Percentiles rank a stretch among this genome's conserved stretches.
Evolutionary conservation across 1,140 invertebrate genomes (phyloP).

Genomic region (Drosophila murphyi): DNA sequence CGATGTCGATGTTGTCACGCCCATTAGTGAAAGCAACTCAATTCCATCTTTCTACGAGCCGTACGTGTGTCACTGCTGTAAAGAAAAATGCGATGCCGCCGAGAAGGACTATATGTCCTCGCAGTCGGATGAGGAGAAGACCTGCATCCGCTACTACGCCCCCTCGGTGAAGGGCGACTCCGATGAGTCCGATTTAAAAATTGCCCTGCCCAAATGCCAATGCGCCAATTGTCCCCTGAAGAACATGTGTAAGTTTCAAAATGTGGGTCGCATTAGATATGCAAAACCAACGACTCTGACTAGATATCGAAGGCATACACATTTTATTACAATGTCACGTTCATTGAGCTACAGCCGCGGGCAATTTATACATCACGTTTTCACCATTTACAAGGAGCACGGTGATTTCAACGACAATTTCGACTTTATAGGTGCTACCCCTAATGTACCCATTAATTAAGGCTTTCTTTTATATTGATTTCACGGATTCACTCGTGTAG

Average conservation of each 20-base stretch:
- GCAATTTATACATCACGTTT: constrained; percentile 61
- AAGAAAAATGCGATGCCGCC: constrained; percentile 30
- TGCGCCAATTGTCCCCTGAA: constrained; percentile 78
- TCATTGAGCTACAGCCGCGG: constrained; percentile 57
- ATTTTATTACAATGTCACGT: constrained; percentile 49
- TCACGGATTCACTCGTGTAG: no score
- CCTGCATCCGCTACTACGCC: constrained; percentile 29
- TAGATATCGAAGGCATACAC: background rate
- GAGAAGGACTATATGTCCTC: constrained; percentile 47
- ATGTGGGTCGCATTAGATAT: constrained; percentile 52
- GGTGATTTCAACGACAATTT: constrained; percentile 69
- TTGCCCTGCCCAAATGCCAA: constrained; percentile 56
- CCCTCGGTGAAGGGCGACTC: constrained; percentile 33
- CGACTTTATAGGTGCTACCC: constrained; percentile 65
- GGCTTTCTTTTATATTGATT: background rate
- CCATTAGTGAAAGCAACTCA: constrained; percentile 5
- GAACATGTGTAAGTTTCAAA: constrained; percentile 72
- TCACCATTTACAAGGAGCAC: constrained; percentile 65
- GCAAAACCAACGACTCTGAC: constrained; percentile 28
- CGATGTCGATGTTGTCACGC: no score
- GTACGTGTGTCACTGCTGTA: constrained; percentile 58
- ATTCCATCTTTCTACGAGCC: constrained; percentile 26
- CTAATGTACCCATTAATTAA: no score
- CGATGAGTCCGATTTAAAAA: constrained; percentile 47
- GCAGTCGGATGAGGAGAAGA: constrained; percentile 36